Base-by-base conservation (phyloP, 2,113 vertebrate genomes). In the Erinaceus europaeus region DNA sequence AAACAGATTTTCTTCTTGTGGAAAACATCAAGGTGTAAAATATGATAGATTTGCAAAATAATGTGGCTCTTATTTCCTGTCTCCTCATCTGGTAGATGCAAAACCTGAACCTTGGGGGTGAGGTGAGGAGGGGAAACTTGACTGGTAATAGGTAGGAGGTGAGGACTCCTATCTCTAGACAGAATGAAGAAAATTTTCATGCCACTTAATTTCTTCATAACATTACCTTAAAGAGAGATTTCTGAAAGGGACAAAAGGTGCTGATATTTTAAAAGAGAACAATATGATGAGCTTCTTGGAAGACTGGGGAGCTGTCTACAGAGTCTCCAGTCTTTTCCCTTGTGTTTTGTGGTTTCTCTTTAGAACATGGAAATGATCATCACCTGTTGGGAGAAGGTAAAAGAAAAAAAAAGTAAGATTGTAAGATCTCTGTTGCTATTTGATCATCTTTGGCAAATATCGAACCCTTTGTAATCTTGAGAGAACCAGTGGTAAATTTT, bases 401-500 rank as follows among this genome's bases (percentile, higher is more conserved):
- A 84, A 75, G 38, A 4, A 40, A 15, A 14, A 50, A n/a, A n/a
- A n/a, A n/a, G n/a, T n/a, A n/a, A n/a, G n/a, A n/a, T n/a, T n/a
- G 27, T 32, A 52, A 73, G 38, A 34, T 50, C n/a, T 80, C 67
- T 78, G 38, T 74, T 72, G 15, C n/a, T 67, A 27, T 55, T 21
- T 67, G 36, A 74, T 84, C 42, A n/a, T 75, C 27, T 68, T 68
- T 73, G 62, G 38, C 42, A 76, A 32, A 3, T 59, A 46, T 32
- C 20, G 78, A 69, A 21, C 11, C 25, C 8, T 80, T 61, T 89
- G 32, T 34, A n/a, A 36, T 77, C 55, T 85, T 23, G 59, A 55
- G 74, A 87, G 20, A 87, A 80, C 15, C 42, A 59, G 64, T 89
- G 69, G 64, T 74, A 73, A 82, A 46, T 75, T 78, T 21, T 7